phyloP scores from a whole-genome alignment of 2,113 vertebrate species.

The Rattus rattus region DNA sequence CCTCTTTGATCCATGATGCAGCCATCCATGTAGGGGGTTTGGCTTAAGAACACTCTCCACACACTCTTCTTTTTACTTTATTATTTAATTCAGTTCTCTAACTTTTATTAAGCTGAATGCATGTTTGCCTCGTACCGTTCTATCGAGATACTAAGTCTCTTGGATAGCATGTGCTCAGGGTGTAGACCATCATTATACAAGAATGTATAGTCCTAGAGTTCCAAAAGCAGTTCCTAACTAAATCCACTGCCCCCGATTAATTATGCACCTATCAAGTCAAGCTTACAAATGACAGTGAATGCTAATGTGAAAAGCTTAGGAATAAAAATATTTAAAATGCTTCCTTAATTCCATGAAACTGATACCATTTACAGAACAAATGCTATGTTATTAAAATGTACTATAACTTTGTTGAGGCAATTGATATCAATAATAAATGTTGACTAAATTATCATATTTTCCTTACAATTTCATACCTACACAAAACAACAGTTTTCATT shows the following conservation, averaged over 20 bases:
- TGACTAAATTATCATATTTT: background rate
- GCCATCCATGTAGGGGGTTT: background rate
- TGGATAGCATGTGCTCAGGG: background rate
- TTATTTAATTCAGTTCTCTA: background rate
- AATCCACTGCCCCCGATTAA: background rate
- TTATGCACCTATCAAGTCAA: background rate
- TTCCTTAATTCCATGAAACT: background rate
- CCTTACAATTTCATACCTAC: background rate
- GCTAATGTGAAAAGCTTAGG: background rate
- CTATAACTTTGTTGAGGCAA: background rate
- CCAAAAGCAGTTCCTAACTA: background rate
- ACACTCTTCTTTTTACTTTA: background rate
- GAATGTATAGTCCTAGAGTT: background rate
- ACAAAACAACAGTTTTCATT: background rate
- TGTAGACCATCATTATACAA: background rate
- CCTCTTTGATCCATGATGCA: background rate
- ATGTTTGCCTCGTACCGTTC: background rate
- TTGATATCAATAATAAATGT: background rate
- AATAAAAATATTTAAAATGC: background rate
- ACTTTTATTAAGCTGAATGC: background rate
- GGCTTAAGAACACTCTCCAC: background rate
- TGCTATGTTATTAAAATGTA: background rate
- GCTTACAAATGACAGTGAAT: background rate
- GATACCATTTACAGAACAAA: background rate
- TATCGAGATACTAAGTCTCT: background rate